Conservation (phyloP, 30 jellyfish, hydroid and myxozoan species). For the Aurelia aurita region DNA sequence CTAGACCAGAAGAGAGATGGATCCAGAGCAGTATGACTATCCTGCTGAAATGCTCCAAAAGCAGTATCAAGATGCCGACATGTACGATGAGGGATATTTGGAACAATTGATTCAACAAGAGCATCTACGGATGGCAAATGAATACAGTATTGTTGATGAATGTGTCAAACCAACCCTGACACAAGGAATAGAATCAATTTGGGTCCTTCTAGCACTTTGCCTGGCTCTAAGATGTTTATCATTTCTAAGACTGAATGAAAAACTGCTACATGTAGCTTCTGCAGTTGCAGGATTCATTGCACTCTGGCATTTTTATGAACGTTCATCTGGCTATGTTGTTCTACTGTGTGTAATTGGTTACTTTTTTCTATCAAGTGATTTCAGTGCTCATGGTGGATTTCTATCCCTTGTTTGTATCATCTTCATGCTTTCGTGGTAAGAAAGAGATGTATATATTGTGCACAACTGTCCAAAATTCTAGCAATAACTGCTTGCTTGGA, state of each 20-base stretch:
- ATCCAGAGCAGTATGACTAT: background rate
- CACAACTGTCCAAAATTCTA: too few relatives aligned
- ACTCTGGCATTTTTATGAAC: conserved; percentile 86
- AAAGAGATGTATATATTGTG: too few relatives aligned
- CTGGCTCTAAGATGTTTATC: conserved; percentile 62
- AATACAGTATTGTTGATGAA: conserved; percentile 76
- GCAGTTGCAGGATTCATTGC: conserved; percentile 62
- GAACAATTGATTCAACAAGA: conserved; percentile 59
- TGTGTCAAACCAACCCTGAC: conserved; percentile 75
- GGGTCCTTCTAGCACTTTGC: conserved; percentile 78
- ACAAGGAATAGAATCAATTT: conserved; percentile 78
- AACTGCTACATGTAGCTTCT: conserved; percentile 67
- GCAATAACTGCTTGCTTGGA: too few relatives aligned
- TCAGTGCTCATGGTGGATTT: conserved; percentile 47
- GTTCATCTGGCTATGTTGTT: conserved; percentile 68
- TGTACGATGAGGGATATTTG: conserved; percentile 31
- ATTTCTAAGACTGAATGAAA: conserved; percentile 43
- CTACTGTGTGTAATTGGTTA: conserved; percentile 59
- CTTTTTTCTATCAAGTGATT: background rate
- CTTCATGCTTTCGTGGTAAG: conserved; percentile 83
- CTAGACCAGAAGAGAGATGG: background rate
- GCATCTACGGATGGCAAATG: conserved; percentile 62
- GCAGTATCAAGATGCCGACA: too few relatives aligned
- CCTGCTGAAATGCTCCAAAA: background rate
- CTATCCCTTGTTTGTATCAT: conserved; percentile 54